These are phyloP conservation scores for Epizoanthus illoricatus DNA, from an alignment of 92 coral and sea anemone genomes.

Conservation along the genomic window DNA sequence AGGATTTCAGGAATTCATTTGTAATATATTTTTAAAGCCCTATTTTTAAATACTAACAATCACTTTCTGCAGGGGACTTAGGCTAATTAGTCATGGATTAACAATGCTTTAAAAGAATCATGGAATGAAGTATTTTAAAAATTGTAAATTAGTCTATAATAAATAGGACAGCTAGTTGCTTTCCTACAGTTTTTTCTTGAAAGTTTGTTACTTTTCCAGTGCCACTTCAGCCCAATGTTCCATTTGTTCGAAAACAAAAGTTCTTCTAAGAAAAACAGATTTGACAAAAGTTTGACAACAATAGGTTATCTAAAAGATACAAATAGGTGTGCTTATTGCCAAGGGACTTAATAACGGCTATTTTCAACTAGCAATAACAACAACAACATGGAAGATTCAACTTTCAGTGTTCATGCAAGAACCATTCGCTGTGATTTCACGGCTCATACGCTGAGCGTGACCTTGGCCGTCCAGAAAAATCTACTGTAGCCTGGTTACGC, in stretches of 20 bases:
- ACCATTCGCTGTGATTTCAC: background rate
- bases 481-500: background rate
- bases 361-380: constrained; percentile 9
- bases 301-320: background rate
- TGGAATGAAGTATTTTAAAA: too few relatives aligned
- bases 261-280: background rate
- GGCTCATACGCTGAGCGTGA: background rate
- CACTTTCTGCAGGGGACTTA: background rate
- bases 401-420: background rate
- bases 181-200: too few relatives aligned
- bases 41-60: background rate
- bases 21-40: background rate
- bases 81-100: background rate
- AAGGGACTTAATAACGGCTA: background rate
- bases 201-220: too few relatives aligned
- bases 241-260: too few relatives aligned
- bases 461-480: constrained; percentile 20
- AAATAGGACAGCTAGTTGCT: too few relatives aligned
- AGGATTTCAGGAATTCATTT: background rate
- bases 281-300: background rate
- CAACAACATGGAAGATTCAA: background rate
- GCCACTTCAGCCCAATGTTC: too few relatives aligned
- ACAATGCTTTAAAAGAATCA: too few relatives aligned
- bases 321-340: background rate
- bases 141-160: too few relatives aligned